Conservation (phyloP, 2,797 vertebrate species). For the Lacerta agilis region DNA sequence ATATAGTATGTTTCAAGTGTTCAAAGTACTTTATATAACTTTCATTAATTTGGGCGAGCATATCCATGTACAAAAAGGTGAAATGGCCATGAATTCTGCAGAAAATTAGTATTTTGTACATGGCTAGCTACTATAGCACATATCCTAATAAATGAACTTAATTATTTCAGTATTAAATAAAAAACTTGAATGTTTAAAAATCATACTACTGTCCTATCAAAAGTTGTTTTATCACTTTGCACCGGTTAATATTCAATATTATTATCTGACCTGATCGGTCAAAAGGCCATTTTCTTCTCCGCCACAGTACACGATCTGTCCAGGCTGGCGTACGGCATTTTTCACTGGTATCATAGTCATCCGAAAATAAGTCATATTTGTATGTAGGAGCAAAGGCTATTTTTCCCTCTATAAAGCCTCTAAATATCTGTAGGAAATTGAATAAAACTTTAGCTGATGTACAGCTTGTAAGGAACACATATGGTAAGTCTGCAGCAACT, state of each 20-base stretch:
- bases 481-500: not conserved
- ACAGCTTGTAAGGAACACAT: not conserved
- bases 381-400: slow-evolving; percentile 97
- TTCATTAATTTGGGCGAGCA: not conserved
- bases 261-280: slow-evolving; percentile 87
- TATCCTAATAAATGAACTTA: not conserved
- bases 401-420: slow-evolving; percentile 92
- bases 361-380: slow-evolving; percentile 98
- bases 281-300: slow-evolving; percentile 97
- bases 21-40: not conserved
- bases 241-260: slow-evolving; percentile 1
- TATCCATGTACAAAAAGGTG: not conserved
- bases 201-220: not conserved
- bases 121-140: not conserved
- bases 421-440: slow-evolving; percentile 85
- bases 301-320: slow-evolving; percentile 98
- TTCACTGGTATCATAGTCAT: slow-evolving; percentile 98
- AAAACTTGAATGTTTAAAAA: slow-evolving; percentile 9
- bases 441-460: not conserved
- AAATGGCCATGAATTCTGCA: not conserved
- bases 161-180: not conserved
- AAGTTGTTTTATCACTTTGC: not conserved
- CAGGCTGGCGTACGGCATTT: slow-evolving; percentile 98
- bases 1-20: not conserved
- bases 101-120: not conserved